A percentile compares a stretch with the other conserved stretches of the same genome.
Conservation (phyloP, 2,113 vertebrate genomes). For the Caracal caracal region DNA sequence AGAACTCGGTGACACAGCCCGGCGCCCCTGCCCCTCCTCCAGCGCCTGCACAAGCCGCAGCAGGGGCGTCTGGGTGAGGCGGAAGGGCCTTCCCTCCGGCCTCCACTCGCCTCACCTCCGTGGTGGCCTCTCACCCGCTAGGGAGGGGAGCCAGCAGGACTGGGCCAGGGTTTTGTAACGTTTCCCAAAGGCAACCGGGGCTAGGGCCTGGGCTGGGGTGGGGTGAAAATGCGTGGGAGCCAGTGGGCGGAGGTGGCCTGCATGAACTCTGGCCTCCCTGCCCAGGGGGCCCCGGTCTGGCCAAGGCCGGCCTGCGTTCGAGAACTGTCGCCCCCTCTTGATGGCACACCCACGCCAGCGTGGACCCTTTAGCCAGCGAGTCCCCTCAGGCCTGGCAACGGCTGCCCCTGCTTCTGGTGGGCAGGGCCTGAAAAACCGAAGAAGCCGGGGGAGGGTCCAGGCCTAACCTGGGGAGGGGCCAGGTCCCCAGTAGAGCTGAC, state of each 20-base stretch:
- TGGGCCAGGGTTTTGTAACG: neutral
- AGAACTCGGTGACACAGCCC: too few relatives aligned
- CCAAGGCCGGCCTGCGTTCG: neutral
- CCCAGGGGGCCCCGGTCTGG: neutral
- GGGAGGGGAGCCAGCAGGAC: neutral
- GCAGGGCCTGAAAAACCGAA: neutral
- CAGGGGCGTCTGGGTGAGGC: too few relatives aligned
- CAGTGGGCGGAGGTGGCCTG: fast-evolving
- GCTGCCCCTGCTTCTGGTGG: neutral
- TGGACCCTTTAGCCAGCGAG: fast-evolving
- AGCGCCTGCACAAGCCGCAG: neutral
- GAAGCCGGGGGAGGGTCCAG: fast-evolving
- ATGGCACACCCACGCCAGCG: fast-evolving
- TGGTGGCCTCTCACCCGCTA: neutral
- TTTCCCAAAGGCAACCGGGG: neutral
- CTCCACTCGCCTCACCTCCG: neutral
- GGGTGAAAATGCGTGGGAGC: fast-evolving
- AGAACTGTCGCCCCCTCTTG: neutral
- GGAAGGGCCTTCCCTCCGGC: neutral
- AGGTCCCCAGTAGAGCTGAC: neutral
- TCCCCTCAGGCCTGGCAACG: fast-evolving
- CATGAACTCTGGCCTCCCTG: neutral
- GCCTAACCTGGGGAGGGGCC: neutral
- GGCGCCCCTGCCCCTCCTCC: neutral
- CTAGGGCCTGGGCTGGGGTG: neutral